A percentile compares a stretch with the other conserved stretches of the same genome.
phyloP scores from a whole-genome alignment of 1,140 invertebrate genomes.

The Mylabris phalerata region DNA sequence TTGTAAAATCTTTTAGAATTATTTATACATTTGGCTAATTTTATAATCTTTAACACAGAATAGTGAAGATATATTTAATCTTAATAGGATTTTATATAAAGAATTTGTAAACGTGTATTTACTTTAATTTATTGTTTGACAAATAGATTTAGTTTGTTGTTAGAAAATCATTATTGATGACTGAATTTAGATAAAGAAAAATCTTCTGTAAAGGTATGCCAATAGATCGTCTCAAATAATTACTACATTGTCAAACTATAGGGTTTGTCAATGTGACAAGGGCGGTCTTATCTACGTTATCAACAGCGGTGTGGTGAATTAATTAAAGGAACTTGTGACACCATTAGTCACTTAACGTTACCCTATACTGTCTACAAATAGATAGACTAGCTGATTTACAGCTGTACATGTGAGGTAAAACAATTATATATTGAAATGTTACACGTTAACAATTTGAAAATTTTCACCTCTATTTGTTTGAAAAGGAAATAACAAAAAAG shows the following conservation, averaged over 20 bases:
- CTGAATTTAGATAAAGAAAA: slow-evolving; percentile 9
- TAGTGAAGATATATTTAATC: too few relatives aligned
- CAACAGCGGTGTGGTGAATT: slow-evolving; percentile 37
- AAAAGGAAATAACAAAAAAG: too few relatives aligned
- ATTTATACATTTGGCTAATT: too few relatives aligned
- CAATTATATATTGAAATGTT: too few relatives aligned
- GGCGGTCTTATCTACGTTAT: slow-evolving; percentile 34
- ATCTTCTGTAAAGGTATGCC: slow-evolving; percentile 2
- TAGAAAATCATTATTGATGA: slow-evolving; percentile 8
- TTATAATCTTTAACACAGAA: too few relatives aligned
- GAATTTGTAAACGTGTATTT: too few relatives aligned
- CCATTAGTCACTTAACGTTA: slow-evolving; percentile 38
- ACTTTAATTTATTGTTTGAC: too few relatives aligned
- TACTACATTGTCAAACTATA: slow-evolving; percentile 15
- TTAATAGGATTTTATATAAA: too few relatives aligned
- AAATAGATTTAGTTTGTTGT: background rate
- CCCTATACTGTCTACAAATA: slow-evolving; percentile 30
- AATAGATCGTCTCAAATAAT: slow-evolving; percentile 12
- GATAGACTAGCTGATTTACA: slow-evolving; percentile 35
- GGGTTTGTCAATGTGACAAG: slow-evolving; percentile 18
- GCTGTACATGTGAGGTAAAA: slow-evolving; percentile 28
- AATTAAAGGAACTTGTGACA: slow-evolving; percentile 38
- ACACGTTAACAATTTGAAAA: too few relatives aligned
- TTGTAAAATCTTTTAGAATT: too few relatives aligned
- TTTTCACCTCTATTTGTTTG: too few relatives aligned